A percentile compares a stretch with the other conserved stretches of the same genome.
phyloP scores from a whole-genome alignment of 2,888 invertebrate genomes.

The Tromatobia lineatoria region DNA sequence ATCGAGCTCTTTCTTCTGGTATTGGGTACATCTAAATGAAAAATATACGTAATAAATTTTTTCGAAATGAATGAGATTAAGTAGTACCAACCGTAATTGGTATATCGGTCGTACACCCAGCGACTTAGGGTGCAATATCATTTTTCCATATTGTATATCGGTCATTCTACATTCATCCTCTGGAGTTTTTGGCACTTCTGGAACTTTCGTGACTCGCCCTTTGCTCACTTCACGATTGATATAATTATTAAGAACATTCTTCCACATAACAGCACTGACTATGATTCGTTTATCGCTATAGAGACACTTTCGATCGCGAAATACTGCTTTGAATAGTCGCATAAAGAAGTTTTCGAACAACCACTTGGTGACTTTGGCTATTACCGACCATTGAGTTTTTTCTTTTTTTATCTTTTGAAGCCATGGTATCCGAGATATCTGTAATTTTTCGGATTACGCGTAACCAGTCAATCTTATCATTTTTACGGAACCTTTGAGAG shows the following conservation, averaged over 20 bases:
- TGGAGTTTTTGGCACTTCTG: no score
- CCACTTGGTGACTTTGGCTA: slow-evolving; percentile 57
- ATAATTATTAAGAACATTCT: neutral
- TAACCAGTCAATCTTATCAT: neutral
- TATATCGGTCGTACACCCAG: slow-evolving; percentile 52
- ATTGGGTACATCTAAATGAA: neutral
- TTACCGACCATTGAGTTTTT: slow-evolving; percentile 31
- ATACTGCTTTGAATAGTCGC: slow-evolving; percentile 28
- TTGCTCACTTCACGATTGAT: neutral
- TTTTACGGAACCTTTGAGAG: neutral
- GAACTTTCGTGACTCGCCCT: neutral
- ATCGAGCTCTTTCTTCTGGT: neutral
- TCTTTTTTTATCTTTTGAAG: slow-evolving; percentile 13
- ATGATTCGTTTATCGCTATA: slow-evolving; percentile 33
- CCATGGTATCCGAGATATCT: slow-evolving; percentile 56
- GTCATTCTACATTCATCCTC: neutral
- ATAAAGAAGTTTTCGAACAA: slow-evolving; percentile 46
- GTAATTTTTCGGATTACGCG: slow-evolving; percentile 1
- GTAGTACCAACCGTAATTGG: neutral
- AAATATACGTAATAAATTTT: neutral
- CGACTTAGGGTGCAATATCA: slow-evolving; percentile 31
- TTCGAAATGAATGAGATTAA: neutral
- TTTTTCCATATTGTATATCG: neutral
- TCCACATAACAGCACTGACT: slow-evolving; percentile 34
- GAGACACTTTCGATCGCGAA: slow-evolving; percentile 21